These are phyloP conservation scores for Phalacrocorax aristotelis DNA, from an alignment of 2,113 vertebrate genomes.

Conservation along the genomic window DNA sequence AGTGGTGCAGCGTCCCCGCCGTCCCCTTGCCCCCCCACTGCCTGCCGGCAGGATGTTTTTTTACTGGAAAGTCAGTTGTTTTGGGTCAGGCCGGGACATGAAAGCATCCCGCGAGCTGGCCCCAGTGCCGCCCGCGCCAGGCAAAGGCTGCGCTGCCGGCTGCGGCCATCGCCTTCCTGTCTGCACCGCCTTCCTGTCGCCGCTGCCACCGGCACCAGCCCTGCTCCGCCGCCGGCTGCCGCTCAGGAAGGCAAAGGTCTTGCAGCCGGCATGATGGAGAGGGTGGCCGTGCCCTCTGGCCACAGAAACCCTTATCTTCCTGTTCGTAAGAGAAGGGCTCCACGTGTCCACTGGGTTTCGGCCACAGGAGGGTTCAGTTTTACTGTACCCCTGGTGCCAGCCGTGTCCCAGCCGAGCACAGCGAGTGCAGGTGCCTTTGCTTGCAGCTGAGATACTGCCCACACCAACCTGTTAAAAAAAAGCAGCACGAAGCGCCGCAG, in stretches of 20 bases:
- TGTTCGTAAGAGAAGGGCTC: rapidly evolving
- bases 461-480: not conserved
- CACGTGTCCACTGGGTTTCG: rapidly evolving
- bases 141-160: not conserved
- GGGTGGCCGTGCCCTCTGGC: not conserved
- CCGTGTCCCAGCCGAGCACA: too few species aligned
- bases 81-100: constrained; percentile 45
- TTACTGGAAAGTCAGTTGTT: not conserved
- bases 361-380: not conserved
- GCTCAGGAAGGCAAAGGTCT: not conserved
- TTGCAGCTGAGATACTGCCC: not conserved
- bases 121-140: not conserved
- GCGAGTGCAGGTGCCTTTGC: not conserved
- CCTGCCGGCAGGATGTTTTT: constrained; percentile 21
- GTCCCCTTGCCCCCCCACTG: rapidly evolving
- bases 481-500: not conserved
- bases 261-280: rapidly evolving
- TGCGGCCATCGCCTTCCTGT: constrained; percentile 16
- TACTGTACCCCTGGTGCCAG: not conserved
- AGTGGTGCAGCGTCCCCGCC: rapidly evolving
- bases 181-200: constrained; percentile 50
- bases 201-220: not conserved
- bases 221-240: not conserved
- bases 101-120: not conserved
- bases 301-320: not conserved